Evolutionary conservation across 2,888 invertebrate genomes (phyloP), one percentile per base, ranked within the genome.

Genomic region (Rhagophthalmus giganteus): DNA sequence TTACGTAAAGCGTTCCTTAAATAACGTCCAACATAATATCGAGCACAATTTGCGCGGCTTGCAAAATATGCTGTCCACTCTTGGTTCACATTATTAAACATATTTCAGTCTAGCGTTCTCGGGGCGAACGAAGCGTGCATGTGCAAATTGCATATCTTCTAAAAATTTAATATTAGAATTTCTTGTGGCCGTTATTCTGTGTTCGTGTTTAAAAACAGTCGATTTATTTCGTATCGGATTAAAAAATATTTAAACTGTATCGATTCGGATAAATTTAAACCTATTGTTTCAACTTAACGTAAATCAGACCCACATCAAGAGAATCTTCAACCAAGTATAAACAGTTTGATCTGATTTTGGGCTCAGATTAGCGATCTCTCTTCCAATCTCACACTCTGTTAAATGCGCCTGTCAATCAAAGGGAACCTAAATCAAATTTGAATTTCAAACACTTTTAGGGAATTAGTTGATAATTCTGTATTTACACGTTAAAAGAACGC

Each of bases 301-400:
- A 61, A 58, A 65, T 63, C 61, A 57, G 59, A 63, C 65, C 64
- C 64, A 60, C 57, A 63, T 64, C 63, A 65, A 52, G 59, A 59
- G 54, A 49, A 61, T 60, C 55, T 53, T 42, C 60, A 57, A 54
- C 55, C 59, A 55, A 53, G 62, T 56, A 58, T 61, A 47, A 65
- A 62, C 57, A 61, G 59, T 60, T 60, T 60, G 46, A 61, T 63
- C 57, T 55, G 47, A 55, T 62, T 59, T 60, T 25, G 11, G 34
- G 42, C 48, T 54, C 41, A 48, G 37, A 41, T 57, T 54, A 57
- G 54, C 38, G 50, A 51, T 35, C 50, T 33, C 30, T 50, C 30
- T 54, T 34, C 40, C 45, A 32, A 50, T 44, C 42, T 44, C 38
- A 44, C 33, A 38, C 15, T 12, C 42, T 30, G 34, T 33, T 50